Evolutionary conservation across 2,888 invertebrate genomes (phyloP).

Genomic region (Heliconius ismenius): DNA sequence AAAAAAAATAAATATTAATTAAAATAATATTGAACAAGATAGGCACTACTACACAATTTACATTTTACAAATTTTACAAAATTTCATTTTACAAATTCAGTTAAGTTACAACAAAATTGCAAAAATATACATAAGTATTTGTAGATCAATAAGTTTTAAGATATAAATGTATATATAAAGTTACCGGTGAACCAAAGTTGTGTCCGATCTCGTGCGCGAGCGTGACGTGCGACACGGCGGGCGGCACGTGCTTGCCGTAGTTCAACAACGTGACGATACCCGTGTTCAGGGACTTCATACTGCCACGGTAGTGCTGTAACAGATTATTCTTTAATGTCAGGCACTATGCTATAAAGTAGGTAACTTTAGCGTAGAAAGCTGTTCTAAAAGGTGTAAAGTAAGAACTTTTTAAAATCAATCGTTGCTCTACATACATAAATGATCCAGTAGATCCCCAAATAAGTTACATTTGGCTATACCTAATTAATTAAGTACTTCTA

Average conservation of each 20-base stretch:
- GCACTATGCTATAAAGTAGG: too few species aligned
- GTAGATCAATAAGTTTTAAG: neutral
- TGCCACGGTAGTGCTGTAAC: slow-evolving; percentile 94
- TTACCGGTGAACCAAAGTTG: slow-evolving; percentile 98
- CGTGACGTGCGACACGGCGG: slow-evolving; percentile 98
- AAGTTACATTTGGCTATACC: too few species aligned
- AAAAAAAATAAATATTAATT: neutral
- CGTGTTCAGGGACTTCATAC: slow-evolving; percentile 96
- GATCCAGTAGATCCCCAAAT: too few species aligned
- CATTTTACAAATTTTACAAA: too few species aligned
- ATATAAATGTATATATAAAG: slow-evolving; percentile 25
- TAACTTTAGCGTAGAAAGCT: neutral
- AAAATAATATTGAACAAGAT: neutral
- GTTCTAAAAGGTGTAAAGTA: neutral
- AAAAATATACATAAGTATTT: neutral
- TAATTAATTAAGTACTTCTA: too few species aligned
- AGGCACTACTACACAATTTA: neutral
- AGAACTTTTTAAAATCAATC: neutral
- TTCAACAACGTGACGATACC: slow-evolving; percentile 98
- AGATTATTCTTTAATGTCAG: slow-evolving; percentile 12
- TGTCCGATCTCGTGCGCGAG: slow-evolving; percentile 99
- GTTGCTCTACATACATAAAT: neutral
- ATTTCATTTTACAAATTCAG: neutral
- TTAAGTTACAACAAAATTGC: neutral
- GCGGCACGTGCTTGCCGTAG: slow-evolving; percentile 98